Base-by-base conservation (phyloP, 2,888 invertebrate species). In the Erebia epiphron region DNA sequence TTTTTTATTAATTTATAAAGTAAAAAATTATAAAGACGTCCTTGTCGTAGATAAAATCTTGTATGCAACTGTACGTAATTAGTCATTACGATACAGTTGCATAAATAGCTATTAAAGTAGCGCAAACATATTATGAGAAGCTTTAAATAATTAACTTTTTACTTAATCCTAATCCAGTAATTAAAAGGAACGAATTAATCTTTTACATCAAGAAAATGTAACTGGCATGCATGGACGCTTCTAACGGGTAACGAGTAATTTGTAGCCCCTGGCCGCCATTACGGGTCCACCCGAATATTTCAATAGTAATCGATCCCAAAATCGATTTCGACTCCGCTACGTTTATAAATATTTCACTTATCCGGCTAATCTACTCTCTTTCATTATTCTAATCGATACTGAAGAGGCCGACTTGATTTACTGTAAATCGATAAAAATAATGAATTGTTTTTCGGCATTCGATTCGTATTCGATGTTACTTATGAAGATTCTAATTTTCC, bases 371-470 rank as follows among this genome's bases (percentile, higher is more conserved):
- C 90, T 86, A 86, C 87, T 88, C 87, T 80, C 84, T 82, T 89
- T 72, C 61, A 68, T 73, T 68, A 68, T 66, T 70, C 72, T 86
- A 84, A 83, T 84, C 83, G 80, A 81, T 83, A 83, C 82, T 58
- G 87, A 86, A 86, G 86, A 79, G 76, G 78, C 86, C 87, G 85
- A 77, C 81, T 76, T 84, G 85, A 90, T 89, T 88, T 89, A 90
- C 83, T 83, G 78, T 77, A 73, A 73, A 85, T 86, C 83, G 87
- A 90, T 89, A 83, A 83, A 77, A 74, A 77, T 77, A 76, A 78
- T 83, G 82, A 86, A 83, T 85, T 86, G 84, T 86, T 83, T 85
- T 74, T 82, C 56, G 43, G 58, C 82, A 83, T 86, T 80, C 78
- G 76, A 75, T 77, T 71, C 73, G 75, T 75, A 79, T 79, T 79